Evolutionary conservation across 1,140 invertebrate genomes (phyloP).

Genomic region (Solen grandis): DNA sequence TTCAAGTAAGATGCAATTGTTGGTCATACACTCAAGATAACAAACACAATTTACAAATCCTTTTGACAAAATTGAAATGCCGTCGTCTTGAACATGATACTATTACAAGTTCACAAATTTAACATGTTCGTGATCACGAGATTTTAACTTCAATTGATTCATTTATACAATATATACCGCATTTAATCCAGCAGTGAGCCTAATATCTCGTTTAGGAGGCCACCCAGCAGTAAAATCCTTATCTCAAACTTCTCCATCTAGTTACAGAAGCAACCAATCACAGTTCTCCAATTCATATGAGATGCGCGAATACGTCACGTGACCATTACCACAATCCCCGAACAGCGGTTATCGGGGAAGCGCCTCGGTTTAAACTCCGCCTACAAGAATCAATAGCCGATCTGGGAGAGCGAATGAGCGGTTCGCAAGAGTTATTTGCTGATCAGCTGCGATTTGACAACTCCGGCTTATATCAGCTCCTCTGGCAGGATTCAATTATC

Average conservation of each 20-base stretch:
- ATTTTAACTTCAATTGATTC: conserved; percentile 41
- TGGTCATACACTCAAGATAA: background rate
- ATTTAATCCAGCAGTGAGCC: conserved; percentile 2
- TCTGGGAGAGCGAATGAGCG: background rate
- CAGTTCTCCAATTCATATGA: conserved; percentile 3
- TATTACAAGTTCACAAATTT: background rate
- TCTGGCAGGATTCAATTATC: conserved; percentile 49
- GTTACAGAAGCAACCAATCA: conserved; percentile 10
- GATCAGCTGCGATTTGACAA: too few relatives aligned
- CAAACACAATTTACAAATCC: conserved; percentile 11
- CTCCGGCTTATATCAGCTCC: too few relatives aligned
- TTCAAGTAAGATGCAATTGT: too few relatives aligned
- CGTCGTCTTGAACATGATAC: background rate
- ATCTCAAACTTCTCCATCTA: background rate
- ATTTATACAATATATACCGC: conserved; percentile 21
- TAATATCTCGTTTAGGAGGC: conserved; percentile 16
- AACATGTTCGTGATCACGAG: conserved; percentile 19
- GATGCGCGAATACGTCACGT: conserved; percentile 5
- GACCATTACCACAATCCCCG: background rate
- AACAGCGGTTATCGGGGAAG: background rate
- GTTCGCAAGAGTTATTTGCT: too few relatives aligned
- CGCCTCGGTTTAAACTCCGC: background rate
- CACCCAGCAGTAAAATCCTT: conserved; percentile 29
- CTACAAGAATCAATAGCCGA: background rate
- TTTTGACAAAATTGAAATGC: background rate